Evolutionary conservation across 2,888 invertebrate genomes (phyloP).

Genomic region (Sthenelais limicola): DNA sequence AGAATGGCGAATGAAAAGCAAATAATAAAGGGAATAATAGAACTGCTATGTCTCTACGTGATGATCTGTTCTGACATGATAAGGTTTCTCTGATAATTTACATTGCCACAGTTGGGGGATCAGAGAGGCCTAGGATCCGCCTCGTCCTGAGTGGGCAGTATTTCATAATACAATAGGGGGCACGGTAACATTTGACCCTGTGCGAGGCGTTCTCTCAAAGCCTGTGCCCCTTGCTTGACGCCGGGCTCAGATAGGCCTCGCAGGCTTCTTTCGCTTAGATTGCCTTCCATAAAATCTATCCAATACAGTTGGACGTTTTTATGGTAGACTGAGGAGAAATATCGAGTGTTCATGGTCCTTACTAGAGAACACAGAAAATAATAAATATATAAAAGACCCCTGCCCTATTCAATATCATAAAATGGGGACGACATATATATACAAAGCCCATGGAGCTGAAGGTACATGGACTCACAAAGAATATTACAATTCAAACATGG

Average conservation of each 20-base stretch:
- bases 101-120: slow-evolving; percentile 26
- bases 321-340: too few species aligned
- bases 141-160: slow-evolving; percentile 10
- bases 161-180: slow-evolving; percentile 38
- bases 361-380: too few species aligned
- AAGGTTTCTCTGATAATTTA: slow-evolving; percentile 29
- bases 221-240: neutral
- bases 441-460: too few species aligned
- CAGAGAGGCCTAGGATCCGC: neutral
- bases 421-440: too few species aligned
- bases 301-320: slow-evolving; percentile 17
- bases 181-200: slow-evolving; percentile 9
- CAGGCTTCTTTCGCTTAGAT: slow-evolving; percentile 8
- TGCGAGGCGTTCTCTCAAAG: neutral
- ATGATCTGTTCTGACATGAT: slow-evolving; percentile 30
- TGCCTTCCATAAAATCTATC: slow-evolving; percentile 26
- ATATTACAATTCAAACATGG: too few species aligned
- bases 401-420: too few species aligned
- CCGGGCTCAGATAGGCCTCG: neutral
- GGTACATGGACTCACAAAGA: too few species aligned
- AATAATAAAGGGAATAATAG: too few species aligned
- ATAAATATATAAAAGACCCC: too few species aligned
- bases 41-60: too few species aligned
- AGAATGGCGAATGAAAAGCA: too few species aligned
- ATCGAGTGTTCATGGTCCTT: too few species aligned